Base-by-base conservation (phyloP, 2,888 invertebrate species). In the Strigamia maritima region DNA sequence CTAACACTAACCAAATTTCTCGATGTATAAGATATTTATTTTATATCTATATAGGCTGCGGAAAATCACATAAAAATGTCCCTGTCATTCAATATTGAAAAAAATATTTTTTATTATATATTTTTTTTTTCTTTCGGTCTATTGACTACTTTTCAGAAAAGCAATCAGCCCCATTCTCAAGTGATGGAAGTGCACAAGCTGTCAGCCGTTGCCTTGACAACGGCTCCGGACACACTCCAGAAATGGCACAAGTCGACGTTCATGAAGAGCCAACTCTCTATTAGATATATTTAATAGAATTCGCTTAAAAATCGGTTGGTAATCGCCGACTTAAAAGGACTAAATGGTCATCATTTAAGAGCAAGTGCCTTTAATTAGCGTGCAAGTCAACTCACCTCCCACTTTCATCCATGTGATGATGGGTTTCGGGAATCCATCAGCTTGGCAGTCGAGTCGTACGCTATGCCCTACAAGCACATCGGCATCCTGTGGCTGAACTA, bases 321-420 rank as follows among this genome's bases (percentile, higher is more conserved):
- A 70, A 70, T 70, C 70, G 28, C 28, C 70, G 26, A 54, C 28
- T 60, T 70, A 70, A 28, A 16, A 24, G 28, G 28, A 14, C 26
- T 24, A 26, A 70, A 28, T 70, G 70, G 70, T 16, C 70, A 70
- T 70, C 70, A 70, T 26, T 70, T 70, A 70, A 26, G 16, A 70
- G 28, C 70, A 28, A 70, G 28, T 54, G 70, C 28, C 70, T 70
- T 28, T 70, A 70, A 70, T 70, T 54, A 54, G 54, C 1, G 54
- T 4, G 54, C 22, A 19, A 54, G 70, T 28, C 28, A 60, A n/a
- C 70, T 77, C 89, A 95, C 95, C 95, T 89, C 94, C 94, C 86
- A 95, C 95, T 90, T 94, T 92, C 88, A 95, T 96, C 96, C 96
- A 96, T 83, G 95, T 94, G 76, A 96, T 94, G 85, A 93, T 92